Evolutionary conservation across 2,888 invertebrate genomes (phyloP).

Genomic region (Eledona agricola): DNA sequence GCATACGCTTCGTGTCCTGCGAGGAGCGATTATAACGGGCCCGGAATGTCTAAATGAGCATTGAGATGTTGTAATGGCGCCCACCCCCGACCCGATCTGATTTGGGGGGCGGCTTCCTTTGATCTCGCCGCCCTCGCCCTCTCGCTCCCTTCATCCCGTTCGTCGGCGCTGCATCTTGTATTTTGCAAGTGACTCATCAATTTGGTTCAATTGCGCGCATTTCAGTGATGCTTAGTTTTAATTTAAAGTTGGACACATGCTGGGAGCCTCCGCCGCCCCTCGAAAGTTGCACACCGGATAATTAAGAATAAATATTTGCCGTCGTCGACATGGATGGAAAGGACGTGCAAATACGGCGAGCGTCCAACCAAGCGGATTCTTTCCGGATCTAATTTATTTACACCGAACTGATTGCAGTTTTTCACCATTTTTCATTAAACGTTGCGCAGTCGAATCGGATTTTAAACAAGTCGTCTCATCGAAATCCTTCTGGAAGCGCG

Average conservation of each 20-base stretch:
- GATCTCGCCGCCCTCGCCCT: constrained; percentile 67
- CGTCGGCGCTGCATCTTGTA: constrained; percentile 52
- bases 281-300: constrained; percentile 26
- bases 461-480: no score
- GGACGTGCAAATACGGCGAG: constrained; percentile 26
- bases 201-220: constrained; percentile 49
- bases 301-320: constrained; percentile 40
- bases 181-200: constrained; percentile 65
- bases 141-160: constrained; percentile 48
- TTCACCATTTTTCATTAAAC: constrained; percentile 7
- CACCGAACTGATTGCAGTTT: constrained; percentile 16
- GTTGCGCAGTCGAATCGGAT: no score
- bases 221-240: constrained; percentile 49
- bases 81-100: constrained; percentile 59
- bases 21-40: constrained; percentile 50
- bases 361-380: constrained; percentile 19
- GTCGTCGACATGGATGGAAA: constrained; percentile 24
- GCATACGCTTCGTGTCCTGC: constrained; percentile 32
- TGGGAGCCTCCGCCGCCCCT: constrained; percentile 19
- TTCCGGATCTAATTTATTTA: constrained; percentile 28
- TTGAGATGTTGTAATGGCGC: constrained; percentile 61
- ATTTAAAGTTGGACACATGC: constrained; percentile 44
- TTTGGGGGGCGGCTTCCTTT: constrained; percentile 68
- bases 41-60: constrained; percentile 61
- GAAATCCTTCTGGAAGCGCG: constrained; percentile 6